phyloP scores from a whole-genome alignment of 2,888 invertebrate genomes.

The Serrognathus titanus region DNA sequence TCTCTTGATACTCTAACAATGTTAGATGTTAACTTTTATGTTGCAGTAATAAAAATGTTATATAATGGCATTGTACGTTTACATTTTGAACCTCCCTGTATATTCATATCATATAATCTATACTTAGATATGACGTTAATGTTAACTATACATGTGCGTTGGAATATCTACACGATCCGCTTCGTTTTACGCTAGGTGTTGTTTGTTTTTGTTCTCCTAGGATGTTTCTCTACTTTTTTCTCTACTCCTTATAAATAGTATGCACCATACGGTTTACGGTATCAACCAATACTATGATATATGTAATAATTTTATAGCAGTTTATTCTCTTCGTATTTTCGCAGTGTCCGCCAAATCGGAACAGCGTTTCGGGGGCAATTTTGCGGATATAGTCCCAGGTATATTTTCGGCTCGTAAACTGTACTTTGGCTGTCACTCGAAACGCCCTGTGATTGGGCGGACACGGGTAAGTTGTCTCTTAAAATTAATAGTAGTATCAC shows the following conservation, averaged over 20 bases:
- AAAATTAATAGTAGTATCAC: slow-evolving; percentile 4
- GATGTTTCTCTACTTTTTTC: slow-evolving; percentile 18
- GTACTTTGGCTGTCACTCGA: background rate
- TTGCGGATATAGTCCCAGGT: slow-evolving; percentile 41
- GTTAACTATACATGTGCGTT: slow-evolving; percentile 43
- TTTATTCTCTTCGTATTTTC: slow-evolving; percentile 3
- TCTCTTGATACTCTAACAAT: no score
- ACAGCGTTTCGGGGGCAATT: slow-evolving; percentile 1
- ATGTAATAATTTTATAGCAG: slow-evolving; percentile 13
- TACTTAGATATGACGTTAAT: slow-evolving; percentile 40
- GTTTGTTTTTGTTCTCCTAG: slow-evolving; percentile 21
- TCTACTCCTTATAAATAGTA: slow-evolving; percentile 27
- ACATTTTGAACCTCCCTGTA: slow-evolving; percentile 16
- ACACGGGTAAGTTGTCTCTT: background rate
- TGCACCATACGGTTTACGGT: slow-evolving; percentile 31
- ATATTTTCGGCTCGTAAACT: slow-evolving; percentile 20
- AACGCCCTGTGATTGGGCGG: background rate
- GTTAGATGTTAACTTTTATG: no score
- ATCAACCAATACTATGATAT: slow-evolving; percentile 27
- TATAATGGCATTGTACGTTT: background rate
- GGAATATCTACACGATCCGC: slow-evolving; percentile 40
- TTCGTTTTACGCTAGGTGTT: slow-evolving; percentile 30
- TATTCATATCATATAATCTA: slow-evolving; percentile 31
- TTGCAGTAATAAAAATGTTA: no score
- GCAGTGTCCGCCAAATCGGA: background rate